These are phyloP conservation scores for Torymus tubicola DNA, from an alignment of 2,888 invertebrate species.

Conservation along the genomic window DNA sequence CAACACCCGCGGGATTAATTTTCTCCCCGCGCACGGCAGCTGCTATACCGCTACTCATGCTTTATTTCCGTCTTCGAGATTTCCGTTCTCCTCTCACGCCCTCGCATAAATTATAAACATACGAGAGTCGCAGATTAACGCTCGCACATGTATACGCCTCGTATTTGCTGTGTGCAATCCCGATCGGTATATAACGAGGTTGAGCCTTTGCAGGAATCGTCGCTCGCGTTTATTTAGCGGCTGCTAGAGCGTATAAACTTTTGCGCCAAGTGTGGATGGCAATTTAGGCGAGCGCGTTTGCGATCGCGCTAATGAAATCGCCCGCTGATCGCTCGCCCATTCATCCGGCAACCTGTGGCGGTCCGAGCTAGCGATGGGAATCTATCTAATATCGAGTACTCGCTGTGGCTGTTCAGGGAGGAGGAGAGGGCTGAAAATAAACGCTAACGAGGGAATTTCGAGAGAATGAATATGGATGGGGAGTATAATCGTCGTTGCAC, in stretches of 20 bases:
- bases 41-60: neutral
- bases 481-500: neutral
- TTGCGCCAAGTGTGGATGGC: neutral
- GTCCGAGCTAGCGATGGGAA: neutral
- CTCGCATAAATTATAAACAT: too few relatives aligned
- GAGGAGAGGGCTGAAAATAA: neutral
- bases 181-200: too few relatives aligned
- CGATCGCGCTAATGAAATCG: conserved; percentile 6
- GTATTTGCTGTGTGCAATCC: too few relatives aligned
- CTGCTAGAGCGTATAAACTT: too few relatives aligned
- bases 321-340: conserved; percentile 5
- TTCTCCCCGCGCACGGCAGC: neutral
- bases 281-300: neutral
- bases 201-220: too few relatives aligned
- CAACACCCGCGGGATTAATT: neutral
- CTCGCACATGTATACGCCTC: too few relatives aligned
- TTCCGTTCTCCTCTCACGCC: too few relatives aligned
- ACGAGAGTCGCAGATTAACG: too few relatives aligned
- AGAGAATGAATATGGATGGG: neutral
- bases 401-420: too few relatives aligned
- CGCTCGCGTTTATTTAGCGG: too few relatives aligned
- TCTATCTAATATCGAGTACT: conserved; percentile 10
- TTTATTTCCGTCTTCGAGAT: neutral
- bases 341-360: conserved; percentile 12
- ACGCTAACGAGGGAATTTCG: neutral